Evolutionary conservation across 2,797 vertebrate genomes (phyloP), one percentile per base, ranked within the genome.

Genomic region (Eutrigla gurnardus): DNA sequence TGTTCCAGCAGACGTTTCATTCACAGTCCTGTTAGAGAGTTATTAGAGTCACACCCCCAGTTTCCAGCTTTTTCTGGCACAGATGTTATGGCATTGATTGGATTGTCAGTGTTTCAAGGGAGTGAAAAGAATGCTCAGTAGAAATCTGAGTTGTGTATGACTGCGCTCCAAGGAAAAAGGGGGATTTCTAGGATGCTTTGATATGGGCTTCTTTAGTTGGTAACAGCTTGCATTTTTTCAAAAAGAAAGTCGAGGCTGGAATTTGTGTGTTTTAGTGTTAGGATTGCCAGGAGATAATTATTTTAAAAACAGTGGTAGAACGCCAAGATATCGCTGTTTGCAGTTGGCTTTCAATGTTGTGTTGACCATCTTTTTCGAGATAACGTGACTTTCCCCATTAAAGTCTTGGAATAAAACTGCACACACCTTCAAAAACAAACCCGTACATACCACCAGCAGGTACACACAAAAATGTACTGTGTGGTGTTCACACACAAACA

Each of bases 21-120:
- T 86, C 67, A 58, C 65, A 59, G 66, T 53, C 11, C 45, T 60
- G 37, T 36, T 70, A 25, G 37, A 57, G 54, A 63, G 39, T 73
- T 77, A 49, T 80, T 76, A 45, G 11, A 63, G 78, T 74, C 73
- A 45, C 70, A 18, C 45, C 53, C 62, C 18, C 64, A n/a, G 58
- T 79, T 86, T 85, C 49, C 75, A 59, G 18, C 18, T 62, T 76
- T 65, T 71, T 78, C 60, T 82, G 70, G 76, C 78, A 10, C 50
- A 32, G 53, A 70, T 74, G 55, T 74, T 32, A 36, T 25, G 33
- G 63, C 50, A 62, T 46, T 81, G 65, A 70, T 80, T 73, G 42
- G 36, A 62, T 66, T 69, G 72, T 83, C 61, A 79, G 54, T 3
- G 5, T 80, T 76, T 75, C 40, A 64, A 39, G 62, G 64, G 60